Base-by-base conservation (phyloP, 2,113 vertebrate species). In the Crotophaga sulcirostris region DNA sequence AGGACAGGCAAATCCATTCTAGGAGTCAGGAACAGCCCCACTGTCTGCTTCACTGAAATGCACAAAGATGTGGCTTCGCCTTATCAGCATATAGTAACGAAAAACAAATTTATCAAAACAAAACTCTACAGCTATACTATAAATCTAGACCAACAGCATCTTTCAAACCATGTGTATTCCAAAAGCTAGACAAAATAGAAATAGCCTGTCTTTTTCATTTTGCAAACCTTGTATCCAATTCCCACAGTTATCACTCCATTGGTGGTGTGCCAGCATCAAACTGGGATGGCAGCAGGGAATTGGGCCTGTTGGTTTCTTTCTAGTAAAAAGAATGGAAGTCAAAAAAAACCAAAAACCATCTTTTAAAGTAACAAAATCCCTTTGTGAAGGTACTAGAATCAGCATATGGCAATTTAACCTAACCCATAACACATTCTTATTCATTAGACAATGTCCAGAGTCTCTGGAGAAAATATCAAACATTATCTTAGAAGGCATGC, bases 351-450 rank as follows among this genome's bases (percentile, higher is more conserved):
- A 59, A 81, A 82, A 54, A 54, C 0, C 20, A 79, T 28, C 38
- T 67, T 93, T 96, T 86, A 93, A 93, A 88, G 36, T 62, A 44
- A 90, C 38, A 88, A 86, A 89, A 74, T 68, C 45, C 56, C 36
- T 89, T 75, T 84, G 31, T 72, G 25, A 72, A 82, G 68, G 60
- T 88, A 75, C 64, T 34, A 90, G 52, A 68, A 94, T 87, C 54
- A 62, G 76, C 56, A 87, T 87, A 88, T 51, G 73, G 73, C 68
- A 92, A 84, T 92, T 81, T 94, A 92, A 66, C 54, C 88, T 76
- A 96, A 31, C 58, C 73, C 91, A 73, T 56, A 93, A 88, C n/a
- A 69, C 40, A 84, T 95, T 91, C 54, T 80, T 89, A 91, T 91
- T 96, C 88, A 84, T 92, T 78, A 94, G 72, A 51, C 8, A 12